These are phyloP conservation scores for Brachionus manjavacas DNA, from an alignment of 1,140 invertebrate species.

Conservation along the genomic window DNA sequence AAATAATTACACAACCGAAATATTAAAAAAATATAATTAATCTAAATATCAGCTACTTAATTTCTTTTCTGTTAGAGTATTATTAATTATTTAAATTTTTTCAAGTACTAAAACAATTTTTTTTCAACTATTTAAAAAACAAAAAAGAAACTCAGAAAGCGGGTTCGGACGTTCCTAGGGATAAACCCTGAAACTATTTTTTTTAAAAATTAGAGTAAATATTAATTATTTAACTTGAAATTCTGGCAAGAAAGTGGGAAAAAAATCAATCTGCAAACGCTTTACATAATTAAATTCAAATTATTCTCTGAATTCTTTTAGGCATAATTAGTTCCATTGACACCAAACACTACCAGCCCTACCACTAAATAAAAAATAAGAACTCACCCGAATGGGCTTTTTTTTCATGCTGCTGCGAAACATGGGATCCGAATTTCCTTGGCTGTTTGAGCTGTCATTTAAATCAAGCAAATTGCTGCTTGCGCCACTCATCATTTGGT, in stretches of 20 bases:
- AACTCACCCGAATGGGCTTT: slow-evolving; percentile 1
- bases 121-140: no score
- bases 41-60: not conserved
- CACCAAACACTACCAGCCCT: not conserved
- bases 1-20: no score
- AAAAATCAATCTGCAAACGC: not conserved
- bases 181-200: no score
- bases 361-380: not conserved
- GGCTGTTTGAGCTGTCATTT: slow-evolving; percentile 15
- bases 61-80: not conserved
- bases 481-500: not conserved
- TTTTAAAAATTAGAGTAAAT: not conserved
- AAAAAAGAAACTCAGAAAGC: no score
- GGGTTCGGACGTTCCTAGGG: no score
- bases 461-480: not conserved
- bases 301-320: not conserved
- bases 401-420: not conserved
- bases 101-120: no score
- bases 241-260: not conserved
- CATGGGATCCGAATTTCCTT: not conserved
- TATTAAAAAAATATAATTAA: no score
- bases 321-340: not conserved
- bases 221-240: not conserved
- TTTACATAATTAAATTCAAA: not conserved
- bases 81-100: not conserved